phyloP scores from a whole-genome alignment of 2,113 vertebrate species.

The Sinocyclocheilus anshuiensis region DNA sequence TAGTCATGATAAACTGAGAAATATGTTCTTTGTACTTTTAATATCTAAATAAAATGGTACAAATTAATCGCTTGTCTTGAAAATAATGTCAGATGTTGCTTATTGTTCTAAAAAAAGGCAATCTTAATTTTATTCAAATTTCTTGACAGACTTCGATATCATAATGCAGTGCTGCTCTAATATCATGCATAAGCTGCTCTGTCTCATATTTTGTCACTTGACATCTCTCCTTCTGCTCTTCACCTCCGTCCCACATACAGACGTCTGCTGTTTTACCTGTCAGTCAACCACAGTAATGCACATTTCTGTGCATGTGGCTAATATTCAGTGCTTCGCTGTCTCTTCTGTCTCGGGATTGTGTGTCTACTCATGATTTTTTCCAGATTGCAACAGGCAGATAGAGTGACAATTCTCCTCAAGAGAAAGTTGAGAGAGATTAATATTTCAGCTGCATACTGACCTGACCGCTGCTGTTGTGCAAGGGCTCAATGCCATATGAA shows the following conservation, averaged over 20 bases:
- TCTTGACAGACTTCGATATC: conserved; percentile 39
- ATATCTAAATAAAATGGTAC: neutral
- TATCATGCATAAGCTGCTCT: conserved; percentile 7
- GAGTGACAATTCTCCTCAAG: conserved; percentile 41
- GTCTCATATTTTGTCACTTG: conserved; percentile 24
- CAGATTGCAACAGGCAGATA: conserved; percentile 58
- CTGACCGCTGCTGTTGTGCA: conserved; percentile 56
- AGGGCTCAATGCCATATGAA: conserved; percentile 86
- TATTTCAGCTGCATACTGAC: conserved; percentile 43
- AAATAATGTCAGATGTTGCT: neutral
- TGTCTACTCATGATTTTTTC: conserved; percentile 57
- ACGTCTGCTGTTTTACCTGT: conserved; percentile 11
- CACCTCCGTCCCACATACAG: conserved; percentile 32
- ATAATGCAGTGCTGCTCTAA: conserved; percentile 18
- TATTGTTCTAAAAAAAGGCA: neutral
- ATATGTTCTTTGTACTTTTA: neutral
- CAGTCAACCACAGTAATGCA: neutral
- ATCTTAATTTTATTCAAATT: neutral
- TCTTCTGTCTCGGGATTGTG: conserved; percentile 46
- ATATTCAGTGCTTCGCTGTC: neutral
- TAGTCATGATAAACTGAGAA: neutral
- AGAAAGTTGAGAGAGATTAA: conserved; percentile 24
- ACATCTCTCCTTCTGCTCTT: conserved; percentile 9
- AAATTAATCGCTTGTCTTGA: neutral
- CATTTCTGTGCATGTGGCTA: conserved; percentile 14